These are phyloP conservation scores for Dryomyza anilis DNA, from an alignment of 2,888 invertebrate species.

Conservation along the genomic window DNA sequence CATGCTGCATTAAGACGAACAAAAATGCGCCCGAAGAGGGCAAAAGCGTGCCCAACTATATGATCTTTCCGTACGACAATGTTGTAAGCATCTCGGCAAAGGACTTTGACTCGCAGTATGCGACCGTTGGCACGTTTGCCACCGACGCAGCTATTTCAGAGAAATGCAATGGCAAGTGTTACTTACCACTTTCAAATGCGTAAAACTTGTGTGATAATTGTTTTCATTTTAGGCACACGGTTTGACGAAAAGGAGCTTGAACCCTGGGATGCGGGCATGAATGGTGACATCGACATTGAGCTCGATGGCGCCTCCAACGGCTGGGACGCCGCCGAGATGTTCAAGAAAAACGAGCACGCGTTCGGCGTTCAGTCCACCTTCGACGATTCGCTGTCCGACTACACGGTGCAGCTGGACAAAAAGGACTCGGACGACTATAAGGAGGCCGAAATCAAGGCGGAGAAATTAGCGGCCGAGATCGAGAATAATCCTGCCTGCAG, in stretches of 20 bases:
- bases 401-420: conserved; percentile 85
- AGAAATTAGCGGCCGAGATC: conserved; percentile 90
- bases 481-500: conserved; percentile 84
- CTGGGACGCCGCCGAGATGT: conserved; percentile 98
- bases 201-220: neutral
- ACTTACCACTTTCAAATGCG: neutral
- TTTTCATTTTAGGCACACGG: conserved; percentile 47
- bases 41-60: conserved; percentile 53
- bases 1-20: conserved; percentile 68
- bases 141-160: conserved; percentile 86
- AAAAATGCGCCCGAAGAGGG: conserved; percentile 53
- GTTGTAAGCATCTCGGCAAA: conserved; percentile 81
- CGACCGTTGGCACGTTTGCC: conserved; percentile 84
- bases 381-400: conserved; percentile 88
- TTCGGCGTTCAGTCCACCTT: conserved; percentile 94
- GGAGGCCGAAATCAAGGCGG: conserved; percentile 71
- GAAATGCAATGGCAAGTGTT: conserved; percentile 75
- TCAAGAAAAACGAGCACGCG: conserved; percentile 86
- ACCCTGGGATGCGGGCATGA: conserved; percentile 80
- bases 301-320: conserved; percentile 84
- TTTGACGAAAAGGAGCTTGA: conserved; percentile 74
- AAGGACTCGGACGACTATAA: conserved; percentile 87
- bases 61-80: conserved; percentile 80
- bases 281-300: conserved; percentile 69
- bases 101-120: conserved; percentile 88